These are phyloP conservation scores for Proterorhinus semilunaris DNA, from an alignment of 2,113 vertebrate species.

Conservation along the genomic window DNA sequence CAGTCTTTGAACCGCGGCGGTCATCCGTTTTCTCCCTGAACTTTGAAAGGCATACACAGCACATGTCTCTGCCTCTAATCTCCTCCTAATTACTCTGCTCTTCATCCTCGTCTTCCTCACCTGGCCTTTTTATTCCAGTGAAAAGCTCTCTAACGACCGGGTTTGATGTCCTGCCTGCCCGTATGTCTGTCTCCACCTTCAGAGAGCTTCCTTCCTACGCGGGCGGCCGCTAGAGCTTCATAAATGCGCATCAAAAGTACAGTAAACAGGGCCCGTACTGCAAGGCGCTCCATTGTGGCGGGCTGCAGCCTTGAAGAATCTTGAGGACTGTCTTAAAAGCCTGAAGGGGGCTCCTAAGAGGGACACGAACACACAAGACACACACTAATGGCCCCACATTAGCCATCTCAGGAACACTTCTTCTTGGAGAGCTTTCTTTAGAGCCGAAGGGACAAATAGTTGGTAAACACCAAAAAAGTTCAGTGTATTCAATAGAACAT, in stretches of 20 bases:
- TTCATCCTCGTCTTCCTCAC: conserved; percentile 77
- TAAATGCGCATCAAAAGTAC: conserved; percentile 43
- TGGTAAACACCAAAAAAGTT: neutral
- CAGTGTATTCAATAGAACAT: neutral
- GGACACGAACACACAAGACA: conserved; percentile 53
- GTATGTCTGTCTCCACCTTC: conserved; percentile 75
- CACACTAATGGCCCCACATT: conserved; percentile 69
- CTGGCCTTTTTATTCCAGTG: conserved; percentile 60
- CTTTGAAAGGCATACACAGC: conserved; percentile 19
- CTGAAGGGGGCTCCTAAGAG: conserved; percentile 66
- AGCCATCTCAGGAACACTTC: conserved; percentile 48
- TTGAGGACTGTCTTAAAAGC: conserved; percentile 79
- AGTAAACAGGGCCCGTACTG: conserved; percentile 51
- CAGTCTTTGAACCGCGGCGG: neutral
- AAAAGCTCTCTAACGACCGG: conserved; percentile 80
- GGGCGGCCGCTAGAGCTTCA: conserved; percentile 64
- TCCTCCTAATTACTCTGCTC: conserved; percentile 57
- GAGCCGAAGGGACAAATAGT: conserved; percentile 21
- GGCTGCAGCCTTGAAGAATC: conserved; percentile 75
- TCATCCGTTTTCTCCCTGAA: conserved; percentile 23
- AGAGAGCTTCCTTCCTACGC: conserved; percentile 78
- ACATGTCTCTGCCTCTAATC: conserved; percentile 59
- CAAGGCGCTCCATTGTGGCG: conserved; percentile 67
- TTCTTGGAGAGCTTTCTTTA: conserved; percentile 49
- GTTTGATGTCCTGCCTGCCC: conserved; percentile 70